Evolutionary conservation across 2,797 vertebrate genomes (phyloP), one percentile per base, ranked within the genome.

Genomic region (Paratrypauchen microcephalus): DNA sequence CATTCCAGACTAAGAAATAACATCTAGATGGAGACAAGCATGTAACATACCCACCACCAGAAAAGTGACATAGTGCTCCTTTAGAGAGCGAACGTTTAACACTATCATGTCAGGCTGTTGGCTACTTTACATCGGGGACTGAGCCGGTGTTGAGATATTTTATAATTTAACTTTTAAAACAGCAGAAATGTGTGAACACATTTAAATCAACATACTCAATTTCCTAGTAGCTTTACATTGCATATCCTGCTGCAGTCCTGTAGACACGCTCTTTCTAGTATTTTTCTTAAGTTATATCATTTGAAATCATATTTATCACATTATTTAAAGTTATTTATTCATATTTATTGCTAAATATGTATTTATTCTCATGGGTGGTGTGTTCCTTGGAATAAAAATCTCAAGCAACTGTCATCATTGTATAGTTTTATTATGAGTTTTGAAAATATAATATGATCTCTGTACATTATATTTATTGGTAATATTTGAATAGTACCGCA

Each of bases 381-480:
- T 64, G 24, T 28, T 21, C 50, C n/a, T 41, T 62, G 61, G 11
- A 64, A 64, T 64, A 64, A 64, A 64, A 23, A 62, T 23, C 9
- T 11, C 0, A 26, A 64, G 48, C 11, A 62, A 23, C 15, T 4
- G 13, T 64, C 6, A 8, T 64, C 23, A 47, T 26, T 47, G 21
- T 48, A 72, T 58, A 71, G 36, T 82, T 92, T 93, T 91, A 89
- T 87, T 88, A 32, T 86, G 70, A 61, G 47, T 48, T 65, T 88
- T 86, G 87, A 94, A 93, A 94, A 93, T 93, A 94, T 80, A 91
- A 82, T 71, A 87, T 82, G 79, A 90, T 92, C 91, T 93, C 88
- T 93, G 87, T 92, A 92, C 90, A 93, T 81, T 9, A 0, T 81
- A 24, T 56, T 76, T 72, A 60, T 83, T 68, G 18, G 36, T 77